phyloP scores from a whole-genome alignment of 2,797 vertebrate genomes.

The Paratrypauchen microcephalus region DNA sequence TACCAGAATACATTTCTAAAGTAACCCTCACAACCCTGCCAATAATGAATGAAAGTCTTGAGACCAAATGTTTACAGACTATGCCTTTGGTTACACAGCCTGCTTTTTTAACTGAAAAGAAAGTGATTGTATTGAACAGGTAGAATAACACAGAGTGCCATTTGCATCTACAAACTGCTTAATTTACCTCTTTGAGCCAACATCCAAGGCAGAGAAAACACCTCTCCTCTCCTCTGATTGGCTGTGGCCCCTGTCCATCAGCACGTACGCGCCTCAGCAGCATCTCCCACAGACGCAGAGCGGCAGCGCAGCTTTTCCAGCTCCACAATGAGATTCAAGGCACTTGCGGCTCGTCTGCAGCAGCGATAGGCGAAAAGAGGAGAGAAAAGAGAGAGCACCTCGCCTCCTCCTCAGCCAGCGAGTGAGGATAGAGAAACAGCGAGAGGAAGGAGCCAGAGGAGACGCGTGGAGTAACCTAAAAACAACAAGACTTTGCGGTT shows the following conservation, averaged over 20 bases:
- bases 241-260: conserved; percentile 59
- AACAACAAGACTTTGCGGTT: conserved; percentile 44
- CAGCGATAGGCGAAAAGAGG: conserved; percentile 60
- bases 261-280: conserved; percentile 49
- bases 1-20: no score
- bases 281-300: conserved; percentile 71
- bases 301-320: conserved; percentile 62
- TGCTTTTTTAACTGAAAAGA: no score
- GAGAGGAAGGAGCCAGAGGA: conserved; percentile 26
- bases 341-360: conserved; percentile 75
- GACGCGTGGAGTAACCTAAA: conserved; percentile 65
- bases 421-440: conserved; percentile 55
- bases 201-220: conserved; percentile 51
- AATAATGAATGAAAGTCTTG: no score
- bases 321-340: conserved; percentile 72
- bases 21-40: no score
- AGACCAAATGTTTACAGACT: no score
- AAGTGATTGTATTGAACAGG: no score
- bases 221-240: conserved; percentile 34
- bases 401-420: conserved; percentile 61
- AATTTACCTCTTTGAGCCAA: background rate
- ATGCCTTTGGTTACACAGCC: no score
- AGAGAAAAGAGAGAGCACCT: conserved; percentile 52
- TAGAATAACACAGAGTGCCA: no score
- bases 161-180: background rate